phyloP scores from a whole-genome alignment of 2,888 invertebrate genomes.

The Villa cingulata region DNA sequence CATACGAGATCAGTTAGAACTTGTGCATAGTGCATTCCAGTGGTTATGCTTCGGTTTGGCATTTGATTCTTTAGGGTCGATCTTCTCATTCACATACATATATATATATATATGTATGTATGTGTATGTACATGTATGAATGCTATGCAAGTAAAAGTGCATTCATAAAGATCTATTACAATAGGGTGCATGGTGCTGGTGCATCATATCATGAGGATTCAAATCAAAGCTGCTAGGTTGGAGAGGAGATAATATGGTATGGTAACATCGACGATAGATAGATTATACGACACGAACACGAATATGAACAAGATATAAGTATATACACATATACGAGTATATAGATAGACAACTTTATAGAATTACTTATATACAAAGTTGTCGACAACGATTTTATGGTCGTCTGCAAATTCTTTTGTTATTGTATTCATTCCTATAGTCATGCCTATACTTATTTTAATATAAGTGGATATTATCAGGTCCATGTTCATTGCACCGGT shows the following conservation, averaged over 20 bases:
- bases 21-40: constrained; percentile 2
- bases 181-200: too few relatives aligned
- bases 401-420: not conserved
- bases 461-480: too few relatives aligned
- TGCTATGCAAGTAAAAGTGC: too few relatives aligned
- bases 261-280: too few relatives aligned
- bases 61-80: not conserved
- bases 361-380: too few relatives aligned
- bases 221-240: not conserved
- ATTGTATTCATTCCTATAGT: too few relatives aligned
- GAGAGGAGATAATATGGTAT: not conserved
- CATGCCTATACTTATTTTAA: too few relatives aligned
- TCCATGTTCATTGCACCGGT: too few relatives aligned
- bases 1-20: constrained; percentile 5
- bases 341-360: not conserved
- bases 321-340: not conserved
- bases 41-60: not conserved
- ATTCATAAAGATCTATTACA: too few relatives aligned
- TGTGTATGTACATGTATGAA: too few relatives aligned
- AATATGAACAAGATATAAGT: not conserved
- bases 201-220: too few relatives aligned
- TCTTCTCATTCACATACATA: not conserved
- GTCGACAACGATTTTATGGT: not conserved
- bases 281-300: not conserved
- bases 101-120: too few relatives aligned